Conservation (phyloP, 1,140 invertebrate species). For the Sipha flava region DNA sequence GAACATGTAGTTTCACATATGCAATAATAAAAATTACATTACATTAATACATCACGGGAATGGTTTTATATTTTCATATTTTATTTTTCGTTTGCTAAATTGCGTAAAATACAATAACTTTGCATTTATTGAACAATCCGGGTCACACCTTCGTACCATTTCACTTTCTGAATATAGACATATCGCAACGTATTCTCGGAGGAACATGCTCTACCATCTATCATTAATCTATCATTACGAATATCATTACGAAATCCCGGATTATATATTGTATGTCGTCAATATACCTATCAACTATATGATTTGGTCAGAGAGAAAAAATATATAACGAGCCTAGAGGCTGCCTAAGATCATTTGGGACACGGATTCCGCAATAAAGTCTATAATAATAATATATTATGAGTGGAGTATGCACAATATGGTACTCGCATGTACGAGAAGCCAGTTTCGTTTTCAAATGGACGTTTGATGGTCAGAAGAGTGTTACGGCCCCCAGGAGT, state of each 20-base stretch:
- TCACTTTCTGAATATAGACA: too few species aligned
- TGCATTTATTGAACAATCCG: too few species aligned
- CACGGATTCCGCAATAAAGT: not conserved
- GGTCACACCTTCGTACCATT: too few species aligned
- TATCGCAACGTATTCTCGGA: not conserved
- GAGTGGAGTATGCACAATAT: too few species aligned
- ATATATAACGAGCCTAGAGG: not conserved
- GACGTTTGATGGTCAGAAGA: not conserved
- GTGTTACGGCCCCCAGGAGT: not conserved
- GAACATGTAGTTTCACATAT: too few species aligned
- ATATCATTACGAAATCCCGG: not conserved
- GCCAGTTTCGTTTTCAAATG: not conserved
- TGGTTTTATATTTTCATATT: too few species aligned
- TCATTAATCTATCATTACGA: not conserved
- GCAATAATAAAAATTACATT: too few species aligned
- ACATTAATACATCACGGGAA: too few species aligned
- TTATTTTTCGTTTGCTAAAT: too few species aligned
- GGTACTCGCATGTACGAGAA: not conserved
- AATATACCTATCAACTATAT: not conserved
- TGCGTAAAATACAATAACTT: too few species aligned
- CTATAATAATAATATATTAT: not conserved
- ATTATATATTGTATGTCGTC: not conserved
- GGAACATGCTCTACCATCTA: not conserved
- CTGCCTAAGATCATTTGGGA: not conserved
- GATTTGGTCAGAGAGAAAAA: not conserved